These are phyloP conservation scores for Drosophila biarmipes DNA, from an alignment of 1,140 invertebrate genomes.

Conservation along the genomic window DNA sequence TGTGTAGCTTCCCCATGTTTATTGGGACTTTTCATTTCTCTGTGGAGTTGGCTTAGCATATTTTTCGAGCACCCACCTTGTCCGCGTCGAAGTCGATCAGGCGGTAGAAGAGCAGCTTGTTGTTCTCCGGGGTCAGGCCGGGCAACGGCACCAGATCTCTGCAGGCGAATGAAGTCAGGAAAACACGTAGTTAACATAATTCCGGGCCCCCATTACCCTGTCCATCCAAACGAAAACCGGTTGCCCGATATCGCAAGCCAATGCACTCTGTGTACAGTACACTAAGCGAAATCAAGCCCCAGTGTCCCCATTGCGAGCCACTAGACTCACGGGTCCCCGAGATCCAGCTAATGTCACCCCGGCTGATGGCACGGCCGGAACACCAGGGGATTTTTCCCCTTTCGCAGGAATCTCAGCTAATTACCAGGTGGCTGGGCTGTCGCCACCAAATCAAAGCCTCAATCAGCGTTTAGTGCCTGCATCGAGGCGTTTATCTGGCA, in stretches of 20 bases:
- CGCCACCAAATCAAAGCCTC: conserved; percentile 1
- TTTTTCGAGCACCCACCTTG: conserved; percentile 54
- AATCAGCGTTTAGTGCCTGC: neutral
- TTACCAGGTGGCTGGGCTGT: neutral
- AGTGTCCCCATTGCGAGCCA: neutral
- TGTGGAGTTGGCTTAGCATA: neutral
- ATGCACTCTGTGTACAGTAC: conserved; percentile 12
- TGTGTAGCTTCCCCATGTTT: too few relatives aligned
- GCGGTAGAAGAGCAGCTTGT: conserved; percentile 87
- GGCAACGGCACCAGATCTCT: conserved; percentile 86
- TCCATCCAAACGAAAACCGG: conserved; percentile 21
- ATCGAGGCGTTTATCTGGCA: neutral
- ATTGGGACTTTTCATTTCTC: too few relatives aligned
- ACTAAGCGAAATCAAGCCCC: neutral
- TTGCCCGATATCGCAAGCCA: conserved; percentile 1
- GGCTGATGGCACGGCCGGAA: neutral
- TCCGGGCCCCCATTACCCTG: neutral
- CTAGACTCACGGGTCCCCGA: too few relatives aligned
- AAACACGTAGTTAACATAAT: conserved; percentile 7
- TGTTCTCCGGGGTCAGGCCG: conserved; percentile 86
- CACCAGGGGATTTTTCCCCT: neutral
- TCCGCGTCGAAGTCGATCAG: conserved; percentile 87
- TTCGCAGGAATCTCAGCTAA: conserved; percentile 4
- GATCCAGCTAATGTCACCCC: neutral
- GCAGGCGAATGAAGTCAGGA: conserved; percentile 78